These are phyloP conservation scores for Pluvianellus socialis DNA, from an alignment of 2,113 vertebrate species.

Conservation along the genomic window DNA sequence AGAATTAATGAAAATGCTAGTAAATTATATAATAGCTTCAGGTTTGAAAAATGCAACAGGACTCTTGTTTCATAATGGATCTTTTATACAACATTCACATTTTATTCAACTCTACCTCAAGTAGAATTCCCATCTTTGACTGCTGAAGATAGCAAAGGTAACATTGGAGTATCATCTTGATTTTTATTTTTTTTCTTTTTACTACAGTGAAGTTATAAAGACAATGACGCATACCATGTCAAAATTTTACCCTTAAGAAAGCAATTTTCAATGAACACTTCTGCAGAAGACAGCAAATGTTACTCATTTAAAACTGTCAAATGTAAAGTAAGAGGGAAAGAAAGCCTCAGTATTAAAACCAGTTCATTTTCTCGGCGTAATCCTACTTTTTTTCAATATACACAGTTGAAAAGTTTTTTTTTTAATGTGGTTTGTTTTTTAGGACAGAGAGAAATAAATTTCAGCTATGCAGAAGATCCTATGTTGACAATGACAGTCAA, in stretches of 20 bases:
- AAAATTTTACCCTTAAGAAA: neutral
- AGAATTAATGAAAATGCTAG: conserved; percentile 9
- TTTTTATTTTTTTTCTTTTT: neutral
- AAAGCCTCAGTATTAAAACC: neutral
- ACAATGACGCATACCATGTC: neutral
- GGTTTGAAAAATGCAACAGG: neutral
- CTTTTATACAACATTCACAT: neutral
- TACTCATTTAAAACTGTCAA: neutral
- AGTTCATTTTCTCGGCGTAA: neutral
- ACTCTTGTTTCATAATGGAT: neutral
- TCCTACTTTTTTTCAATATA: neutral
- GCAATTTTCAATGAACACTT: neutral
- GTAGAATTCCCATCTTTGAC: neutral
- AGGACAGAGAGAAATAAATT: neutral
- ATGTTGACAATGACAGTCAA: neutral
- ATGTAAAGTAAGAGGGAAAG: neutral
- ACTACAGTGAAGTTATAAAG: neutral
- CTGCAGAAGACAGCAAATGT: neutral
- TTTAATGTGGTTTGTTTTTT: neutral
- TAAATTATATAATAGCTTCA: conserved; percentile 10
- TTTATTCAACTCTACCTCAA: neutral
- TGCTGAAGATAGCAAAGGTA: neutral
- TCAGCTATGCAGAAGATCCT: neutral
- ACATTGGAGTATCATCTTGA: neutral
- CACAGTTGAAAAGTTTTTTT: neutral